Conservation (phyloP, 1,140 invertebrate genomes). For the Streblospio benedicti region DNA sequence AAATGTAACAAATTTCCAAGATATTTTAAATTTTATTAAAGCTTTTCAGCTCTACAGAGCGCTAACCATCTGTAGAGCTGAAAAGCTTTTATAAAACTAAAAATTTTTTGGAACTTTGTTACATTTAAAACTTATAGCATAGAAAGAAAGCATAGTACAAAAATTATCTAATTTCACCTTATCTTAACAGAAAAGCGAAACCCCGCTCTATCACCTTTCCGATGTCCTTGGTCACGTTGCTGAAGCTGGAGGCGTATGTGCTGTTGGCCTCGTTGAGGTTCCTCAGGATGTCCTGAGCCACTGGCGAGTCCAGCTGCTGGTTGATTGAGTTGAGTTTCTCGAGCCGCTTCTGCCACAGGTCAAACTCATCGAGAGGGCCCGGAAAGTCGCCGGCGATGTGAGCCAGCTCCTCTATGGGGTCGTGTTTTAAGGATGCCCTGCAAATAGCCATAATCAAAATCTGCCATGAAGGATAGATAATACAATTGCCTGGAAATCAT, state of each 20-base stretch:
- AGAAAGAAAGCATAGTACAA: too few relatives aligned
- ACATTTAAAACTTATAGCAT: too few relatives aligned
- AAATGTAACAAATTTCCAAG: too few relatives aligned
- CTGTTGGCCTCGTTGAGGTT: conserved; percentile 43
- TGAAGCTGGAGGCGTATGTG: conserved; percentile 42
- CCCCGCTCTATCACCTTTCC: conserved; percentile 37
- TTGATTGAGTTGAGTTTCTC: conserved; percentile 39
- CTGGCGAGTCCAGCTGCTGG: conserved; percentile 38
- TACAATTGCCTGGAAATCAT: too few relatives aligned
- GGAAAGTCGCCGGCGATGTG: conserved; percentile 35
- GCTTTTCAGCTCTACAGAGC: too few relatives aligned
- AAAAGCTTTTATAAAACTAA: too few relatives aligned
- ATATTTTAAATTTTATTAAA: too few relatives aligned
- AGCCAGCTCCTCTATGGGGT: conserved; percentile 37
- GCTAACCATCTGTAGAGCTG: too few relatives aligned
- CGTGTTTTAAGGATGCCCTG: conserved; percentile 38
- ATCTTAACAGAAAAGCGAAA: too few relatives aligned
- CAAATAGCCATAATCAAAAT: conserved; percentile 5
- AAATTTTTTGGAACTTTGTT: too few relatives aligned
- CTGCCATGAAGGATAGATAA: too few relatives aligned
- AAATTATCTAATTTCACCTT: too few relatives aligned
- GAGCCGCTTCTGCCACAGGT: conserved; percentile 41
- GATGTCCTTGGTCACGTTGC: conserved; percentile 39
- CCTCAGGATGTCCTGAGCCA: conserved; percentile 41
- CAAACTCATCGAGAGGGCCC: conserved; percentile 41